Base-by-base conservation (phyloP, 2,888 invertebrate species). In the Agrotis clavis region DNA sequence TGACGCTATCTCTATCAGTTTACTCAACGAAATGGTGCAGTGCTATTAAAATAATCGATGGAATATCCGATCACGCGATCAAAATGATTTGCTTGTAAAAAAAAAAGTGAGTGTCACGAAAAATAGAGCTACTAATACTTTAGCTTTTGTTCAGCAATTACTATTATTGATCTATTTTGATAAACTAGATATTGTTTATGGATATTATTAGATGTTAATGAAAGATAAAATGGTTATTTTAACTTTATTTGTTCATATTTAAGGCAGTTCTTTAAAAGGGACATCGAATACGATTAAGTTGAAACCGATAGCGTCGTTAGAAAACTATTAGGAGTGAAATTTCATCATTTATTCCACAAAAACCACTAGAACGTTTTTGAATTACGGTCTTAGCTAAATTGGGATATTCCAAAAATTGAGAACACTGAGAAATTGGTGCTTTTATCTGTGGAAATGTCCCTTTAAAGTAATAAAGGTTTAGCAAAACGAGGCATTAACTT, bases 11-110 rank as follows among this genome's bases (percentile, higher is more conserved):
- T 77, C 60, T 70, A 77, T 76, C 70, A 69, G 63, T 84, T 41
- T 84, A 82, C 67, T 79, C 74, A 86, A 85, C 80, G 53, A 67
- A 84, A 82, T 74, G 71, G 83, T 81, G 85, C 85, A 77, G 78
- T 65, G 74, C 83, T 78, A 79, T 84, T 86, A 85, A 86, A 74
- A 72, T 69, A 81, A 81, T 81, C 82, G 64, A 84, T 84, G 45
- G 67, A 45, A 61, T 71, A 71, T 45, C 35, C 47, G 18, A 81
- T 78, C 86, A 85, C 84, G 86, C 78, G 74, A 85, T 74, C 61
- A 57, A 51, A 64, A 65, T 19, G 6, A 71, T 47, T 63, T 18
- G 57, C 65, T 56, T 48, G 21, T n/a, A 64, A 66, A 71, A 77
- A 70, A 66, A 64, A 25, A 61, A 19, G n/a, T 1, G 59, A 67